phyloP scores from a whole-genome alignment of 2,888 invertebrate genomes.

The Acanthoscelides obtectus region DNA sequence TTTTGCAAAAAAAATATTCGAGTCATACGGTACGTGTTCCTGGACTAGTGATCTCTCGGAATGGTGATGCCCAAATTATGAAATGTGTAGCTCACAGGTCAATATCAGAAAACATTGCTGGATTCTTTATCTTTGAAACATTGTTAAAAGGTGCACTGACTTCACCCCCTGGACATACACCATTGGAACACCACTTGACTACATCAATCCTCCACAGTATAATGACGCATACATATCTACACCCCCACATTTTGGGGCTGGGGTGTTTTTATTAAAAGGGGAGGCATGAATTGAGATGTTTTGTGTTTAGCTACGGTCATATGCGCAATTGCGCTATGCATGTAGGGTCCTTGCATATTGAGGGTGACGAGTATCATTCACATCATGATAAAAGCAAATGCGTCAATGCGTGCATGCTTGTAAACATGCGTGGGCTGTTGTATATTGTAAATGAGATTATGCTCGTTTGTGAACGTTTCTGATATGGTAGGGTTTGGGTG shows the following conservation, averaged over 20 bases:
- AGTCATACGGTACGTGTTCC: no score
- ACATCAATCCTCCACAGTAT: not conserved
- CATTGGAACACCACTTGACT: not conserved
- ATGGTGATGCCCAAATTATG: no score
- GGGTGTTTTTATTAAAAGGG: not conserved
- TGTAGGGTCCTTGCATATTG: not conserved
- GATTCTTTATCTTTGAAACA: no score
- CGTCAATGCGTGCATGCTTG: not conserved
- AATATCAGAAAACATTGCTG: no score
- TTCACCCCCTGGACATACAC: not conserved
- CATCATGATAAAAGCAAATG: not conserved
- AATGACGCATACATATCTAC: not conserved
- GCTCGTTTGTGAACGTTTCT: not conserved
- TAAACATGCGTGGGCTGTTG: not conserved
- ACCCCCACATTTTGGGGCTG: not conserved
- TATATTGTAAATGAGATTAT: not conserved
- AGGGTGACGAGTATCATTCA: not conserved
- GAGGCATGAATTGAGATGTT: not conserved
- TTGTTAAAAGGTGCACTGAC: no score
- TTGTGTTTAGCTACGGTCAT: not conserved
- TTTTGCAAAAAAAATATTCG: no score
- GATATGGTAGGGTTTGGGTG: not conserved
- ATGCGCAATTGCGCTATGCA: not conserved
- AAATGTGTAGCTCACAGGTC: no score
- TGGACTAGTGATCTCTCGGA: no score